Evolutionary conservation across 1,140 invertebrate genomes (phyloP), one percentile per base, ranked within the genome.

Genomic region (Meteorus sp.): DNA sequence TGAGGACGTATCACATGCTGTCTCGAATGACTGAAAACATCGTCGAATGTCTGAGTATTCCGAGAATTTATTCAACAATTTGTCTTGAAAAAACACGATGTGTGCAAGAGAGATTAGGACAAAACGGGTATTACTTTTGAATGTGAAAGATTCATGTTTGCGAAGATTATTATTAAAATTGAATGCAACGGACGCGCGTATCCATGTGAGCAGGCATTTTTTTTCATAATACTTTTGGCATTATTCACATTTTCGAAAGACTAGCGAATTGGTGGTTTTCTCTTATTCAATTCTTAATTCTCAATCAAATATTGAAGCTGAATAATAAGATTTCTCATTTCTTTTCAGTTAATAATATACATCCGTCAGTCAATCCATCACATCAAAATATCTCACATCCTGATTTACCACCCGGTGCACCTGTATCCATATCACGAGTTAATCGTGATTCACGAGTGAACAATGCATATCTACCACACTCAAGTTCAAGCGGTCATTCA

Each of bases 331-430:
- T 50, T 44, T 47, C 47, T 60, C 39, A 41, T 39, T 53, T 65
- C 20, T 54, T 70, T 78, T 17, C 59, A 84, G 81, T 79, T 11
- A 83, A 84, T 58, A 84, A 84, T 52, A 82, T 84, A 64, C 81
- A 84, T 61, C 78, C 81, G 5, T 70, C 75, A 13, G 76, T 79
- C 0, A 75, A 79, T 57, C 73, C 75, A 19, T 71, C 73, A 29
- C 80, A 82, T 56, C 63, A 65, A 3, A 80, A 75, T 50, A 70
- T 77, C 31, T 60, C 79, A 1, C 76, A 78, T 54, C 58, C 70
- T 0, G 72, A 76, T 3, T 65, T 75, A 13, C 74, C 69, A 39
- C 65, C 73, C 9, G 71, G 71, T 13, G 64, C 69, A 3, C 56
- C 68, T 4, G 63, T 75, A 0, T 39, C 71, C 0, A 66, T 76